phyloP scores from a whole-genome alignment of 2,797 vertebrate genomes.

The Acanthurus leucopareius region DNA sequence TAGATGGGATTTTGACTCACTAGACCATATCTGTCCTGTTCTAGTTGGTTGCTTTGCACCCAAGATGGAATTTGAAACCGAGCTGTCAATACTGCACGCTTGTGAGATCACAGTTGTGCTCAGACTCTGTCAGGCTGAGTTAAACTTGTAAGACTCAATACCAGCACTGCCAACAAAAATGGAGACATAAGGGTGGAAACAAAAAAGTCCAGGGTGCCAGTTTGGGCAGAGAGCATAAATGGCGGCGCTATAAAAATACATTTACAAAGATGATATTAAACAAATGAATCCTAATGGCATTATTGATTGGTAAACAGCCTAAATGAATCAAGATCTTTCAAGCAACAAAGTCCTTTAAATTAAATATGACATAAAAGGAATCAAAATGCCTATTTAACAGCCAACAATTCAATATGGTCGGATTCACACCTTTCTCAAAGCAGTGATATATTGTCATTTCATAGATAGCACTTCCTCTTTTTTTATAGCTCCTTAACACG shows the following conservation, averaged over 20 bases:
- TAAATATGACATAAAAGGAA: slow-evolving; percentile 4
- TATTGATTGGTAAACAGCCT: neutral
- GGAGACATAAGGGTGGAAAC: slow-evolving; percentile 12
- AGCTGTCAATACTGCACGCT: slow-evolving; percentile 56
- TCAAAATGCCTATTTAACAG: neutral
- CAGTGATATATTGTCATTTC: neutral
- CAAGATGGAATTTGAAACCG: slow-evolving; percentile 66
- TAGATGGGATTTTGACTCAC: slow-evolving; percentile 55
- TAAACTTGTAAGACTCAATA: slow-evolving; percentile 51
- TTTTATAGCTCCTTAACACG: neutral
- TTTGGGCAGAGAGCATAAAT: neutral
- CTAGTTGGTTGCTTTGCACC: slow-evolving; percentile 54
- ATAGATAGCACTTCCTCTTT: neutral
- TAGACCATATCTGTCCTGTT: slow-evolving; percentile 56
- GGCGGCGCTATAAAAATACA: slow-evolving; percentile 11
- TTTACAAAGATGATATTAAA: slow-evolving; percentile 3
- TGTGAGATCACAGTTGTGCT: slow-evolving; percentile 48
- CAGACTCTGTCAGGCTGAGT: slow-evolving; percentile 44
- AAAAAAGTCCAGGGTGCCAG: neutral
- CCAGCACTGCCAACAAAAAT: slow-evolving; percentile 26
- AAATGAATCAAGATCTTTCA: neutral
- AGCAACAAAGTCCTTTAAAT: neutral
- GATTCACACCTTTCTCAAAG: neutral
- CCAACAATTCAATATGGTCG: neutral
- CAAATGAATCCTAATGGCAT: neutral